phyloP scores from a whole-genome alignment of 1,140 invertebrate species.

The Zaprionus nigranus region DNA sequence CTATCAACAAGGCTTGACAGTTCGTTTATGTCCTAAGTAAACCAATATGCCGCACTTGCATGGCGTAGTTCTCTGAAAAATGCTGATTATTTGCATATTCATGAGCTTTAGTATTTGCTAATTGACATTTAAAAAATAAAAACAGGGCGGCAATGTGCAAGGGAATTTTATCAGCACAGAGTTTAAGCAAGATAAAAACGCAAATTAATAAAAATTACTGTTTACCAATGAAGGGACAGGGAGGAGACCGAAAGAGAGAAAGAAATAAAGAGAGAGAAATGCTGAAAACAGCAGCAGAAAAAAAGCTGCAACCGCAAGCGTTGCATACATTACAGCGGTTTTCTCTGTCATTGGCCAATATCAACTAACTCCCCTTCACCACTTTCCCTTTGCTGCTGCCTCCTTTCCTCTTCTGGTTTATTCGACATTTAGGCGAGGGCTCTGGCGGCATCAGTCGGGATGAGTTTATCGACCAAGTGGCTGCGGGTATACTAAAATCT shows the following conservation, averaged over 20 bases:
- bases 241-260: background rate
- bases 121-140: slow-evolving; percentile 73
- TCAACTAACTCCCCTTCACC: slow-evolving; percentile 32
- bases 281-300: slow-evolving; percentile 1
- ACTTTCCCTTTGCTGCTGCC: background rate
- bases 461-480: slow-evolving; percentile 92
- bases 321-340: slow-evolving; percentile 62
- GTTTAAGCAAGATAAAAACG: slow-evolving; percentile 55
- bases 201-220: slow-evolving; percentile 66
- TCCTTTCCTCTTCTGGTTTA: too few species aligned
- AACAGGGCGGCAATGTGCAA: slow-evolving; percentile 15
- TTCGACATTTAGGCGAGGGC: slow-evolving; percentile 65
- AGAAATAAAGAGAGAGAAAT: background rate
- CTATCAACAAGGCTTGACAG: background rate
- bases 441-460: slow-evolving; percentile 89
- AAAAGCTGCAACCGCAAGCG: slow-evolving; percentile 45
- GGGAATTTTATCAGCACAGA: slow-evolving; percentile 43
- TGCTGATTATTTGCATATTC: slow-evolving; percentile 72
- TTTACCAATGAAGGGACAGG: slow-evolving; percentile 27
- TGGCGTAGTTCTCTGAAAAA: slow-evolving; percentile 39
- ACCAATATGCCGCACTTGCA: slow-evolving; percentile 24
- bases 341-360: slow-evolving; percentile 46
- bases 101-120: slow-evolving; percentile 81
- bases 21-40: background rate
- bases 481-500: slow-evolving; percentile 90